Percentiles rank a stretch among this genome's conserved stretches.
Evolutionary conservation across 2,888 invertebrate species (phyloP).

Genomic region (Rotaria sp.): DNA sequence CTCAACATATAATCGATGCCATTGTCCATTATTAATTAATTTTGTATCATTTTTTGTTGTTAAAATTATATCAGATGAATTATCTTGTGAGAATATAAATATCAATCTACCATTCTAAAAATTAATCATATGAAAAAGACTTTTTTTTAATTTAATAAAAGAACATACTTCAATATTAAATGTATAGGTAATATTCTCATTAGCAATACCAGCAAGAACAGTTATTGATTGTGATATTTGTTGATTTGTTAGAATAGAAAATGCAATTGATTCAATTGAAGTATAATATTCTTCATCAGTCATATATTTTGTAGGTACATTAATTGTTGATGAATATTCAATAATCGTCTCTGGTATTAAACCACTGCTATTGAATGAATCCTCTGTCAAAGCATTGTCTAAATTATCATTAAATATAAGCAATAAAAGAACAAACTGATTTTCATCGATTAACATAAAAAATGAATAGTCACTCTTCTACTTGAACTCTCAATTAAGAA

Average conservation of each 20-base stretch:
- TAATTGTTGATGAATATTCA: not conserved
- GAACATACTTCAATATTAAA: not conserved
- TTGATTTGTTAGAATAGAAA: not conserved
- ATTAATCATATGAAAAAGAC: not conserved
- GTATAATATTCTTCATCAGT: constrained; percentile 21
- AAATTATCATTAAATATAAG: not conserved
- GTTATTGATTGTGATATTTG: not conserved
- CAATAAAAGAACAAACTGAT: not conserved
- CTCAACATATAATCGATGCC: not conserved
- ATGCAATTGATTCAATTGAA: not conserved
- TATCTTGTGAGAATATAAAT: not conserved
- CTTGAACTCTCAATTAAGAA: not conserved
- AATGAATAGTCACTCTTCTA: not conserved
- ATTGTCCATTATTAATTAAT: not conserved
- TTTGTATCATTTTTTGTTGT: not conserved
- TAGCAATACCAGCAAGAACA: not conserved
- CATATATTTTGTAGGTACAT: not conserved
- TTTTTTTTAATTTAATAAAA: not conserved
- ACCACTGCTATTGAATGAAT: not conserved
- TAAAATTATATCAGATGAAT: not conserved
- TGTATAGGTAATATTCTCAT: not conserved
- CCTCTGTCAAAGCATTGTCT: not conserved
- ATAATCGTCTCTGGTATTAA: not conserved
- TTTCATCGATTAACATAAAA: not conserved
- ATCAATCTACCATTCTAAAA: not conserved